Evolutionary conservation across 2,888 invertebrate genomes (phyloP), one percentile per base, ranked within the genome.

Genomic region (Pyrrhia umbra): DNA sequence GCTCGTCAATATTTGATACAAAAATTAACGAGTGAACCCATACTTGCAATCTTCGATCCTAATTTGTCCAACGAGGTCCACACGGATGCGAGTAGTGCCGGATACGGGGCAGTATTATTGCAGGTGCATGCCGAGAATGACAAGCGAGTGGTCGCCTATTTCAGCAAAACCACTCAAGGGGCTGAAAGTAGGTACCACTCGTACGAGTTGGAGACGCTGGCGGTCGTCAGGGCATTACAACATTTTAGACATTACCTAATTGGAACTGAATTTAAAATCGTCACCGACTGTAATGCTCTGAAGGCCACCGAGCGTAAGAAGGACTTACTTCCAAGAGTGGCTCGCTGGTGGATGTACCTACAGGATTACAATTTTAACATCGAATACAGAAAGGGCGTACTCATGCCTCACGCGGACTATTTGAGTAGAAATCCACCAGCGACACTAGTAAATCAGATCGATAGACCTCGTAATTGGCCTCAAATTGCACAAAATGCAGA

Each of bases 201-300:
- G 16, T 39, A 39, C 16, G 39, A 39, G 39, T 16, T 39, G 16
- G 39, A 39, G 16, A 39, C 39, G 6, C 9, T 39, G 16, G 39
- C 39, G 6, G 6, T 82, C 0, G 79, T 82, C 0, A 68, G 59
- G 6, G 77, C 77, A 0, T 23, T 81, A 2, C 74, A 76, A 40
- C 40, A 81, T 40, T 82, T 82, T 39, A 30, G 81, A 0, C 76
- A 79, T 2, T 81, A 80, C 34, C n/a, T 83, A 0, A 20, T 80
- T 0, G 80, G 81, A 0, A 50, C 67, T 0, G 4, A 30, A 0
- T 82, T 84, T 34, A 80, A 50, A 45, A 57, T 83, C 6, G 66
- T 83, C 0, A 81, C 80, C 0, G 81, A 84, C 15, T 84, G 84
- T 20, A 84, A 81, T 49, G 54, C 81, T 0, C 52, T 82, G 0